phyloP scores from a whole-genome alignment of 2,113 vertebrate species.

The Tricholaema leucomelas region DNA sequence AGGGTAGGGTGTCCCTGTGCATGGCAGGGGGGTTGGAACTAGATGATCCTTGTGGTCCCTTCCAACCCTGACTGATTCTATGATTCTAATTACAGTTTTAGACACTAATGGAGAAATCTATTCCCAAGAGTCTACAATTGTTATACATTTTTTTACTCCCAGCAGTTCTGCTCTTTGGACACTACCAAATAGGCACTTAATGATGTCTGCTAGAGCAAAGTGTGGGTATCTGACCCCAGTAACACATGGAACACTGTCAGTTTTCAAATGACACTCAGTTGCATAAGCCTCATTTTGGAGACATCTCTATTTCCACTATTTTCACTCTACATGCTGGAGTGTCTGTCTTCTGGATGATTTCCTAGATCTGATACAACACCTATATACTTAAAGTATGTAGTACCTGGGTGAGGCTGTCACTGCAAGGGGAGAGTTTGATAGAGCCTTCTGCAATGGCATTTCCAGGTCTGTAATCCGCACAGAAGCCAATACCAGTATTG shows the following conservation, averaged over 20 bases:
- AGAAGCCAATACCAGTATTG: constrained; percentile 82
- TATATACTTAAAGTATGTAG: neutral
- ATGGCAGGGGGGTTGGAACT: too few relatives aligned
- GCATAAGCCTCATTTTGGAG: neutral
- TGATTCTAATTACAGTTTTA: neutral
- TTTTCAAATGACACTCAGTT: neutral
- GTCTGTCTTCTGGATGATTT: neutral
- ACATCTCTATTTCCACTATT: neutral
- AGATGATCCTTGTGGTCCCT: too few relatives aligned
- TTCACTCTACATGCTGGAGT: neutral
- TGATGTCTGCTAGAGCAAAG: neutral
- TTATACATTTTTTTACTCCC: neutral
- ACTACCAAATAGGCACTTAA: neutral
- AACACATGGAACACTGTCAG: neutral
- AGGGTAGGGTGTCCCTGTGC: too few relatives aligned
- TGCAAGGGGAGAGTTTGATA: constrained; percentile 80
- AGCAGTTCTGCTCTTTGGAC: neutral
- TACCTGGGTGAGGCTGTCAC: constrained; percentile 83
- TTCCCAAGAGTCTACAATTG: neutral
- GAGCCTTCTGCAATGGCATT: constrained; percentile 49
- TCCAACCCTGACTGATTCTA: too few relatives aligned
- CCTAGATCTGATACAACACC: neutral
- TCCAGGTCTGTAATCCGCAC: constrained; percentile 77
- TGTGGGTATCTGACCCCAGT: neutral
- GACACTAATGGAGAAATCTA: neutral